These are phyloP conservation scores for Phymorhynchus buccinoides DNA, from an alignment of 1,140 invertebrate genomes.

Conservation along the genomic window DNA sequence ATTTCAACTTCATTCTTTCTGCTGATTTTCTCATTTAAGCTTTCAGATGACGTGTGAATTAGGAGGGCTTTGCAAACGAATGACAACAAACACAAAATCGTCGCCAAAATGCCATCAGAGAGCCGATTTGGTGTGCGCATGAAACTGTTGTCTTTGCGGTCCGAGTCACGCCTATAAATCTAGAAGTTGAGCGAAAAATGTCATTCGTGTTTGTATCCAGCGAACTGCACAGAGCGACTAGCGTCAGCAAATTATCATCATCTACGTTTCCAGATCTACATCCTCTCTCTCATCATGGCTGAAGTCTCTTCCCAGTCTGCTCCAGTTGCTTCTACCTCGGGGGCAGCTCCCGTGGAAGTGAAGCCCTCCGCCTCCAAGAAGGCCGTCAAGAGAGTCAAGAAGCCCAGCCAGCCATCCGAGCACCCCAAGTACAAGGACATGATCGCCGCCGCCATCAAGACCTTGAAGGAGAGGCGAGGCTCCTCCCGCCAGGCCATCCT, in stretches of 20 bases:
- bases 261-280: no score
- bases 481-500: constrained; percentile 71
- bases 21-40: not conserved
- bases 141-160: constrained; percentile 22
- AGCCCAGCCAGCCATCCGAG: constrained; percentile 43
- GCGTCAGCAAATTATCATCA: not conserved
- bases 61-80: not conserved
- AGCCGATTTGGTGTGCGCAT: not conserved
- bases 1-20: not conserved
- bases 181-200: no score
- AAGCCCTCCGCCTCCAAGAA: not conserved
- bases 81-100: constrained; percentile 29
- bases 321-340: not conserved
- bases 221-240: not conserved
- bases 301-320: constrained; percentile 35
- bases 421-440: constrained; percentile 60
- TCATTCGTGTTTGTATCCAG: not conserved
- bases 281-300: constrained; percentile 32
- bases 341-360: not conserved
- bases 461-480: constrained; percentile 60
- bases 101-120: not conserved
- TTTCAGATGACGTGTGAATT: no score
- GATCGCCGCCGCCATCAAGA: constrained; percentile 52
- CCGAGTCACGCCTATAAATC: not conserved
- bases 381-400: constrained; percentile 8